Base-by-base conservation (phyloP, 2,113 vertebrate species). In the Paratilapia polleni region DNA sequence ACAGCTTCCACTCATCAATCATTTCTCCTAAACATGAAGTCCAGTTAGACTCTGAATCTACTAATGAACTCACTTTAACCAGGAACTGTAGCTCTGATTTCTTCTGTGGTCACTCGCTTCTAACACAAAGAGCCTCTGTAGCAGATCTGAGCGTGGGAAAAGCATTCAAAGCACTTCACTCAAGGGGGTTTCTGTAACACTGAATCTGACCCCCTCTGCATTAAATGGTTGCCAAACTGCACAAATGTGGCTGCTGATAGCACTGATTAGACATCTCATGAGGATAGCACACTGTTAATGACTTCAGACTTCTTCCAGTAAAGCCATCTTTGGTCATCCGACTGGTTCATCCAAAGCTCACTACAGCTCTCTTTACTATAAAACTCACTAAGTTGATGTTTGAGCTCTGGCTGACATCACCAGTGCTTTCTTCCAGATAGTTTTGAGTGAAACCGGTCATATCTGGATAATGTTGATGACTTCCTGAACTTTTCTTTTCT, bases 351-450 rank as follows among this genome's bases (percentile, higher is more conserved):
- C n/a, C n/a, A n/a, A n/a, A 2, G 3, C 2, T 38, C 8, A 10
- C 17, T 19, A 63, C 61, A 1, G 0, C 0, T 0, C 8, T n/a
- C 13, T 66, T 66, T 6, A n/a, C 4, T 38, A n/a, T 8, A 38
- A 8, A 38, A 38, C 8, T 9, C 9, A 41, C 11, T 3, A 2
- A 38, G 11, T 38, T 10, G 1, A 2, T 38, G 38, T 38, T 9
- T 41, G 38, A 41, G 38, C 63, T 4, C 63, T 68, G 38, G 63
- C 4, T 17, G 38, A 11, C 13, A 24, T n/a, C 38, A 17, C 43
- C 38, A 0, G 43, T 13, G 8, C 1, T 38, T 66, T 22, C 8
- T 0, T 43, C 62, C n/a, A 22, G 38, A 38, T 38, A 8, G 24
- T 12, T 64, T 64, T 9, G 63, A 43, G 36, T 66, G n/a, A 66